Evolutionary conservation across 2,888 invertebrate genomes (phyloP).

Genomic region (Chrysolina oricalcia): DNA sequence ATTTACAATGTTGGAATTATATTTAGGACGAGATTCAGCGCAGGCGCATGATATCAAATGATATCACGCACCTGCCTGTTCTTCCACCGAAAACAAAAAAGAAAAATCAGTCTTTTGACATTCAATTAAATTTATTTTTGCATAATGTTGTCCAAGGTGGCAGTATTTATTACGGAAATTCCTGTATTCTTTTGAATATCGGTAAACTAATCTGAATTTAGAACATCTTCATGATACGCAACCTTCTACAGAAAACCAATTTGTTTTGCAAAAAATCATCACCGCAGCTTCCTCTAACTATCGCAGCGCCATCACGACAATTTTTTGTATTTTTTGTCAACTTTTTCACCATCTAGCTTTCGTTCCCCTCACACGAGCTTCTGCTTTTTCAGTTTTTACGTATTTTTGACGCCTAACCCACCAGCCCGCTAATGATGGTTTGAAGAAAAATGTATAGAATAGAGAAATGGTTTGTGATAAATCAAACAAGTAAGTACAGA

Average conservation of each 20-base stretch:
- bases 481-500: not conserved
- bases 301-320: constrained; percentile 29
- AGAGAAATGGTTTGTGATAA: not conserved
- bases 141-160: too few species aligned
- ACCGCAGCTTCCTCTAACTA: constrained; percentile 47
- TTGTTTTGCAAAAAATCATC: constrained; percentile 22
- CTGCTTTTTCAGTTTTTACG: constrained; percentile 52
- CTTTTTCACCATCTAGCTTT: constrained; percentile 53
- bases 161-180: too few species aligned
- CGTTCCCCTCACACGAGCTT: constrained; percentile 56
- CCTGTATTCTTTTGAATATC: too few species aligned
- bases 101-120: too few species aligned
- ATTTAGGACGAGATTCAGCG: too few species aligned
- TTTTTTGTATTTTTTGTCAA: constrained; percentile 45
- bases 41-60: too few species aligned
- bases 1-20: too few species aligned
- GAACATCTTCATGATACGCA: not conserved
- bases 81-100: too few species aligned
- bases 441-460: constrained; percentile 36
- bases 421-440: constrained; percentile 37
- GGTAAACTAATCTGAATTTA: not conserved
- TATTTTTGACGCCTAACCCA: constrained; percentile 52
- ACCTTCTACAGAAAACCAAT: not conserved
- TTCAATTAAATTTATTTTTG: too few species aligned
- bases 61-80: too few species aligned